These are phyloP conservation scores for Toxotes chatareus DNA, from an alignment of 2,113 vertebrate genomes.

Conservation along the genomic window DNA sequence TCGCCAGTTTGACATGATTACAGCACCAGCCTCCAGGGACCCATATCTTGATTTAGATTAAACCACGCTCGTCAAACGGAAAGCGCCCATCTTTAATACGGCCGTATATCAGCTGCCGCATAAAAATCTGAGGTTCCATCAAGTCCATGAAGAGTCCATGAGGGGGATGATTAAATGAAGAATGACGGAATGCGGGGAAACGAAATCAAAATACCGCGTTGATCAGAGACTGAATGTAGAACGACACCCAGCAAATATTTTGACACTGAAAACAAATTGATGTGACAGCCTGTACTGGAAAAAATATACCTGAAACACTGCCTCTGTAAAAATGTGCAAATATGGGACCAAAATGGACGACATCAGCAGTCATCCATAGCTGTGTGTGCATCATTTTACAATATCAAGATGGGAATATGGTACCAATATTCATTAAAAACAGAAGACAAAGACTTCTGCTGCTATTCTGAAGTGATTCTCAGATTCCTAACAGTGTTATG, in stretches of 20 bases:
- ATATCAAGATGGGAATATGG: background rate
- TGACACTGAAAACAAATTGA: conserved; percentile 27
- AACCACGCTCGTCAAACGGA: conserved; percentile 74
- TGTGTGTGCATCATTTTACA: background rate
- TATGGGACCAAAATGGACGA: background rate
- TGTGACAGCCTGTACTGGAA: background rate
- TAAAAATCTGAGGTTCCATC: conserved; percentile 69
- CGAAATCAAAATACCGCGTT: background rate
- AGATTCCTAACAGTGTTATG: background rate
- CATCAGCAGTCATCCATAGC: background rate
- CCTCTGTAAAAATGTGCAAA: conserved; percentile 5
- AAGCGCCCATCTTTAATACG: conserved; percentile 73
- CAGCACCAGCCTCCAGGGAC: conserved; percentile 68
- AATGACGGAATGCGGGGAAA: conserved; percentile 25
- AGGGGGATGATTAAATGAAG: conserved; percentile 59
- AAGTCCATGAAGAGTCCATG: conserved; percentile 52
- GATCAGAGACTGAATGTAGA: conserved; percentile 39
- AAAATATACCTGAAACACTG: background rate
- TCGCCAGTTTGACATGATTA: conserved; percentile 76
- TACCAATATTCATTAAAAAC: background rate
- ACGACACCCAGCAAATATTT: conserved; percentile 32
- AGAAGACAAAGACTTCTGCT: background rate
- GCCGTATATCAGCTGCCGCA: conserved; percentile 65
- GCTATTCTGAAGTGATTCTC: background rate
- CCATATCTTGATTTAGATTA: conserved; percentile 81